phyloP scores from a whole-genome alignment of 1,140 invertebrate genomes.

The Lepidurus packardi region DNA sequence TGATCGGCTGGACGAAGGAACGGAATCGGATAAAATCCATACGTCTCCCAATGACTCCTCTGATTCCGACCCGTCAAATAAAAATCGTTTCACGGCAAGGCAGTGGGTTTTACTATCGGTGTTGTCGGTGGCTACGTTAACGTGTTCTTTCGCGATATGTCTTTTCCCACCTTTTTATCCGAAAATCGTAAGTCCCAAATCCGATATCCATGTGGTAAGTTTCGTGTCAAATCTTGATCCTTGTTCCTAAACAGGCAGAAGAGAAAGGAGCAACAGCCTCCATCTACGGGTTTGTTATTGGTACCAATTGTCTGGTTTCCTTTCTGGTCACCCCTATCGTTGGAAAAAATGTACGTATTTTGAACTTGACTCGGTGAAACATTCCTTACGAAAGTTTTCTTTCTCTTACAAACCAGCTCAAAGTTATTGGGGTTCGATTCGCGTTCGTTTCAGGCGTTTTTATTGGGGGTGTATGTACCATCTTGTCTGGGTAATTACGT shows the following conservation, averaged over 20 bases:
- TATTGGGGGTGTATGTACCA: constrained; percentile 40
- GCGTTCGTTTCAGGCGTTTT: constrained; percentile 39
- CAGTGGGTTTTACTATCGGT: constrained; percentile 39
- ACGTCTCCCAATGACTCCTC: neutral
- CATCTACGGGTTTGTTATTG: constrained; percentile 41
- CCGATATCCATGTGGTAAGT: neutral
- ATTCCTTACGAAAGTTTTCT: constrained; percentile 15
- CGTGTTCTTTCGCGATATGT: constrained; percentile 40
- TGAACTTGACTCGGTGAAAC: constrained; percentile 24
- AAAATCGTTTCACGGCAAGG: constrained; percentile 19
- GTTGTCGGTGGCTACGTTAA: constrained; percentile 37
- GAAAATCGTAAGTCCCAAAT: constrained; percentile 37
- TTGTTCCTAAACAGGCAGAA: constrained; percentile 38
- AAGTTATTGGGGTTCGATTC: constrained; percentile 40
- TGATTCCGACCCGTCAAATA: neutral
- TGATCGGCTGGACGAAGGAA: constrained; percentile 13
- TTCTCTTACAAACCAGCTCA: constrained; percentile 36
- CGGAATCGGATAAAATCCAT: constrained; percentile 9
- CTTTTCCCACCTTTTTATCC: constrained; percentile 43
- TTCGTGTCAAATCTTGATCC: neutral
- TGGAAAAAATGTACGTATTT: constrained; percentile 40
- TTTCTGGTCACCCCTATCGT: constrained; percentile 42
- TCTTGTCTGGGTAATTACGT: constrained; percentile 37
- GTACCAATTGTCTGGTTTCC: constrained; percentile 42
- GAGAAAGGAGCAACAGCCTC: constrained; percentile 40